Evolutionary conservation across 2,888 invertebrate species (phyloP).

Genomic region (Eristalinus aeneus): DNA sequence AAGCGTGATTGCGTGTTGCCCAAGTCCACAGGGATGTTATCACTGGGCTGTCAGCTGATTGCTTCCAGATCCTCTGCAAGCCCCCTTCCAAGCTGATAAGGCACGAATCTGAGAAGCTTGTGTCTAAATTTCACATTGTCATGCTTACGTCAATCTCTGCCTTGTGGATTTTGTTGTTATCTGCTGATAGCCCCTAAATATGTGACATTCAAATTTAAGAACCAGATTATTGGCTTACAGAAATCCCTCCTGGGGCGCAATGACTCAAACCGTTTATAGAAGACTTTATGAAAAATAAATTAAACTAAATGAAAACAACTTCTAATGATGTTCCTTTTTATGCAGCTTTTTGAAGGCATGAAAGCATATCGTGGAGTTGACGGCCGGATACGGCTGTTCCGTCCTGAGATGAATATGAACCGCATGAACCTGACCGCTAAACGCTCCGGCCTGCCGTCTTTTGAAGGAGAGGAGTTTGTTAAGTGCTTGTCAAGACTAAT

Average conservation of each 20-base stretch:
- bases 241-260: no score
- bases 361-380: conserved; percentile 98
- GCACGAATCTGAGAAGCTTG: neutral
- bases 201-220: neutral
- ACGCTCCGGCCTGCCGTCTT: conserved; percentile 92
- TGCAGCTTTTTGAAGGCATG: conserved; percentile 97
- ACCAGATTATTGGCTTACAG: no score
- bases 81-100: neutral
- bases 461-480: conserved; percentile 92
- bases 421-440: conserved; percentile 94
- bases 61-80: neutral
- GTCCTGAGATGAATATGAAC: conserved; percentile 97
- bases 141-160: conserved; percentile 20
- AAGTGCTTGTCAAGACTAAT: conserved; percentile 92
- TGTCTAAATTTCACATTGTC: neutral
- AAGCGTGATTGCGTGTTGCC: neutral
- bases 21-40: neutral
- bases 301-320: no score
- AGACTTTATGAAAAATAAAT: no score
- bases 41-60: neutral
- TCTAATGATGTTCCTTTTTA: neutral
- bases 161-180: neutral
- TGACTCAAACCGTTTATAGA: no score
- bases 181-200: neutral
- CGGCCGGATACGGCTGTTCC: conserved; percentile 94